Base-by-base conservation (phyloP, 35 echinoderm and acorn worm species). In the Patiria miniata region DNA sequence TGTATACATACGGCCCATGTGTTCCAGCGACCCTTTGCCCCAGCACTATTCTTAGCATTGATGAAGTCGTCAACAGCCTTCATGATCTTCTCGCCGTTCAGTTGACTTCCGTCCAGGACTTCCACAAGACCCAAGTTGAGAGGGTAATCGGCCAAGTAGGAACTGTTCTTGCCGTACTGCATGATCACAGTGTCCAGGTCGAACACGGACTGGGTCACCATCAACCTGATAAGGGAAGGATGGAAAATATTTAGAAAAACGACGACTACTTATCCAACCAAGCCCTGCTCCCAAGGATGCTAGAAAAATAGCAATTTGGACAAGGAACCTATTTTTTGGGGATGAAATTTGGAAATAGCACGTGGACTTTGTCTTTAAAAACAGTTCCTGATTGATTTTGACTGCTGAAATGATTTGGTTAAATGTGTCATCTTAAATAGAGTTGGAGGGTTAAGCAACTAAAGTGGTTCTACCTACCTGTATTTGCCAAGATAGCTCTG, bases 401-500 rank as follows among this genome's bases (percentile, higher is more conserved):
- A 68, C 61, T 68, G 61, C 5, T 68, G 5, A 28, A 3, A 4
- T 18, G 61, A 18, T 22, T 4, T 68, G 5, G 33, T 7, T 36
- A 28, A 22, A 68, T 4, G 42, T 12, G 12, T 4, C 42, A 47
- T 12, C 12, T 47, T 47, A 47, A 47, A 47, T 47, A 47, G 42
- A 47, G 42, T 47, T 6, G 12, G 12, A 47, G 12, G 4, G 4
- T 47, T 47, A 47, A 6, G 42, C 4, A 47, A 47, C 12, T 6
- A 47, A 12, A 12, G 42, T 12, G 12, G 42, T 47, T 18, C 19
- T 1, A 34, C 84, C 38, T 65, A 87, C 90, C 90, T 92, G 90
- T 92, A 92, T 65, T 92, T 92, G 78, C 90, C 90, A 68, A 91
- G 83, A 28, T 92, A 92, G 22, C 52, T 87, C 56, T 92, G 61